phyloP scores from a whole-genome alignment of 2,113 vertebrate species.

The Mellivora capensis region DNA sequence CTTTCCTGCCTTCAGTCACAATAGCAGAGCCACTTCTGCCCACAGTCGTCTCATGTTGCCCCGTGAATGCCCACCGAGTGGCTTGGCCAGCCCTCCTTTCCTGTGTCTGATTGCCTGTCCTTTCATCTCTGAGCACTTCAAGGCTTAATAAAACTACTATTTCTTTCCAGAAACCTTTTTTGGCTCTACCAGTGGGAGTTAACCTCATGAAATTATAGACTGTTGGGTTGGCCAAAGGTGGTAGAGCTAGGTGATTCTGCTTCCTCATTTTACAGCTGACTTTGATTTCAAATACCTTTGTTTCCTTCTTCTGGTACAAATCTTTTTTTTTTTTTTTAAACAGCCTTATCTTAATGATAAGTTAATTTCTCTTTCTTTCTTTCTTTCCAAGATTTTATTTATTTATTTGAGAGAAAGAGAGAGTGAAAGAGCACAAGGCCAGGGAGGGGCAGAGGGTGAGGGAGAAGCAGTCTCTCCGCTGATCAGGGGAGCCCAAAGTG shows the following conservation, averaged over 20 bases:
- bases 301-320: background rate
- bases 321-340: background rate
- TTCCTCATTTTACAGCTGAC: background rate
- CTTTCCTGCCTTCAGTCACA: background rate
- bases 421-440: background rate
- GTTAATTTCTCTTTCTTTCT: background rate
- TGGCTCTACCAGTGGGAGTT: background rate
- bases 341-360: background rate
- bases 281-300: background rate
- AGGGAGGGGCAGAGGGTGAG: background rate
- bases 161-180: background rate
- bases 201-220: background rate
- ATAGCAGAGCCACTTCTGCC: background rate
- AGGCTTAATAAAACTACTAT: background rate
- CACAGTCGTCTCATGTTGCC: rapidly evolving
- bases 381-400: background rate
- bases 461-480: background rate
- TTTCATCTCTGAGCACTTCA: background rate
- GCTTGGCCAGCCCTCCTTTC: background rate
- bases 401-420: background rate
- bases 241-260: background rate
- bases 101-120: background rate
- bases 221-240: background rate
- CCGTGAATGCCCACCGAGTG: background rate
- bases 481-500: background rate